Base-by-base conservation (phyloP, 2,113 vertebrate species). In the Prinia subflava region DNA sequence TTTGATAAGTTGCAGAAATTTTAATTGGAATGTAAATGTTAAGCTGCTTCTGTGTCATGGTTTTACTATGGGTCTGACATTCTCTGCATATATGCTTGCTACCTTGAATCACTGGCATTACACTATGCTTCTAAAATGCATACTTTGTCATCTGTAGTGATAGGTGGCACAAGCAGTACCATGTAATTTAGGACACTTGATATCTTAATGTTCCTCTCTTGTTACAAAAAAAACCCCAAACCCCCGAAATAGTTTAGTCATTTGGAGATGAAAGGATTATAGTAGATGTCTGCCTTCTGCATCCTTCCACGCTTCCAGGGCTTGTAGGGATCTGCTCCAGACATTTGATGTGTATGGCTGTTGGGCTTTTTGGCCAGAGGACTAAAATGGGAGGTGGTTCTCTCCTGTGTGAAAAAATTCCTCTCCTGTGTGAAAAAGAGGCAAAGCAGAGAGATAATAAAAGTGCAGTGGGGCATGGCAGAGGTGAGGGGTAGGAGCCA, bases 311-410 rank as follows among this genome's bases (percentile, higher is more conserved):
- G 0, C 5, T 11, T 64, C 18, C 17, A 12, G 42, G 30, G 59
- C 17, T 12, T 1, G 4, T 17, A 31, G 24, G 17, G 13, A 11
- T 52, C 21, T 55, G 0, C 41, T 67, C 42, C 19, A 20, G 9
- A 7, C 0, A 0, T 39, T 68, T 10, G 33, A 5, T 1, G 0
- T 16, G 8, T 35, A 14, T 2, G 7, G 30, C 25, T 78, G 14
- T 70, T 16, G 2, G 0, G 13, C 15, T 55, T 15, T 60, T 13
- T 49, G 63, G 25, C 44, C 22, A 25, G 25, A 64, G 75, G 35
- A 42, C 11, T 53, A 31, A 39, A 63, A 7, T 22, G 23, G 25
- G 6, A 39, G 8, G 33, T 83, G 33, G 7, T 65, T 11, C 30
- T 76, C 5, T 33, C 11, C 10, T 31, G 1, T 2, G 22, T 33